Conservation (phyloP, 2,797 vertebrate genomes). For the Chromobotia macracanthus region DNA sequence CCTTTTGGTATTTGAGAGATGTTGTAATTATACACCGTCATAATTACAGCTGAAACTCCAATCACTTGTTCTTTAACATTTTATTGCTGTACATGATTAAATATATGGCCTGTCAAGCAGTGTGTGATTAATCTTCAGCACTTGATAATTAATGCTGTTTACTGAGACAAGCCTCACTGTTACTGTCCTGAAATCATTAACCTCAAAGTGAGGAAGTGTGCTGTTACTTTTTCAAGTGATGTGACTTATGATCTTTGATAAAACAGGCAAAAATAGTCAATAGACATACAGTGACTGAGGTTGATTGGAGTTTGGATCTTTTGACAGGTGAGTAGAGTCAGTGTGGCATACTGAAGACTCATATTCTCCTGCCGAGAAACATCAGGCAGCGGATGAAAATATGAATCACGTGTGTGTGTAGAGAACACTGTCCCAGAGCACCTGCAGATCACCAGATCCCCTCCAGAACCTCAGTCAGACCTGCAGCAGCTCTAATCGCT, state of each 20-base stretch:
- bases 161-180: not conserved
- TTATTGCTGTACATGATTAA: not conserved
- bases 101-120: not conserved
- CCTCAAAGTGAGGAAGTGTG: not conserved
- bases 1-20: not conserved
- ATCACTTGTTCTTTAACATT: not conserved
- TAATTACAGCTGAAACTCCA: not conserved
- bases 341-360: too few species aligned
- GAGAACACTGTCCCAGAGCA: not conserved
- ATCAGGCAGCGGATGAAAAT: not conserved
- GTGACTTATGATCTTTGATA: too few species aligned
- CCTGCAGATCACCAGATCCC: too few species aligned
- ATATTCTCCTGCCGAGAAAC: too few species aligned
- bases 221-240: too few species aligned
- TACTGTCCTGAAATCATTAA: not conserved
- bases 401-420: not conserved
- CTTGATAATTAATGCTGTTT: not conserved
- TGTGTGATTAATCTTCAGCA: not conserved
- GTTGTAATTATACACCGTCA: not conserved
- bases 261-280: not conserved
- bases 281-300: not conserved
- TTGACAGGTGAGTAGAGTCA: too few species aligned
- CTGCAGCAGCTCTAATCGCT: too few species aligned
- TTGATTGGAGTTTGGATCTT: too few species aligned
- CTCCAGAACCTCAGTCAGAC: too few species aligned